Conservation (phyloP, 2,888 invertebrate species). For the Harpalus rubripes region DNA sequence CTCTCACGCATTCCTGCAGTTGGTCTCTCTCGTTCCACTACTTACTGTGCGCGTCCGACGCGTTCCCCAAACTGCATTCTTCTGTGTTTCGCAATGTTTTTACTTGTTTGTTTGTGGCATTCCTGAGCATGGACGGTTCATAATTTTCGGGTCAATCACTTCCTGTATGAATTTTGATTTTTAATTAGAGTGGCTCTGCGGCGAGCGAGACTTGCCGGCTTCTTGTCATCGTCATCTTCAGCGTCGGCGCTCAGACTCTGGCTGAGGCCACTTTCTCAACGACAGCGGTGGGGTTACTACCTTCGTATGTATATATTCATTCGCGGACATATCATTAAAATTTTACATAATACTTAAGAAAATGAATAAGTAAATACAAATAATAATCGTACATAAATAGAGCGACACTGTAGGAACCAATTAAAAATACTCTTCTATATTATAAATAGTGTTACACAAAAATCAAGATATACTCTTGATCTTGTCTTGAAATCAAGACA, state of each 20-base stretch:
- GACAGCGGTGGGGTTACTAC: not conserved
- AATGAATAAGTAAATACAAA: no score
- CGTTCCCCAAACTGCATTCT: conserved; percentile 60
- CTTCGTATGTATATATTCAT: no score
- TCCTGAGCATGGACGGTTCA: conserved; percentile 70
- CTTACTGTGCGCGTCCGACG: conserved; percentile 54
- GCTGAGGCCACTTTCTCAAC: not conserved
- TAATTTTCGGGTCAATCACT: conserved; percentile 71
- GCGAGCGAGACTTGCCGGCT: conserved; percentile 27
- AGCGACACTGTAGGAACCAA: no score
- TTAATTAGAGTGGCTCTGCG: conserved; percentile 70
- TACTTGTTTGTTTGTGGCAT: conserved; percentile 70
- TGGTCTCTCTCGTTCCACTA: conserved; percentile 26
- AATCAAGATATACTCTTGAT: no score
- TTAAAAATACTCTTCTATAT: no score
- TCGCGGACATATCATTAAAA: no score
- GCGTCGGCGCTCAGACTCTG: not conserved
- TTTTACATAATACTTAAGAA: no score
- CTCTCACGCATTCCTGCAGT: conserved; percentile 21
- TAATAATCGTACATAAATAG: no score
- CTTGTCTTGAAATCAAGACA: no score
- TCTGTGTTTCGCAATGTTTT: conserved; percentile 64
- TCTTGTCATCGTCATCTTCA: not conserved
- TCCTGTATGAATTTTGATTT: conserved; percentile 73
- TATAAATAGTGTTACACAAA: no score